phyloP scores from a whole-genome alignment of 2,888 invertebrate genomes.

The Drosophila monieri region DNA sequence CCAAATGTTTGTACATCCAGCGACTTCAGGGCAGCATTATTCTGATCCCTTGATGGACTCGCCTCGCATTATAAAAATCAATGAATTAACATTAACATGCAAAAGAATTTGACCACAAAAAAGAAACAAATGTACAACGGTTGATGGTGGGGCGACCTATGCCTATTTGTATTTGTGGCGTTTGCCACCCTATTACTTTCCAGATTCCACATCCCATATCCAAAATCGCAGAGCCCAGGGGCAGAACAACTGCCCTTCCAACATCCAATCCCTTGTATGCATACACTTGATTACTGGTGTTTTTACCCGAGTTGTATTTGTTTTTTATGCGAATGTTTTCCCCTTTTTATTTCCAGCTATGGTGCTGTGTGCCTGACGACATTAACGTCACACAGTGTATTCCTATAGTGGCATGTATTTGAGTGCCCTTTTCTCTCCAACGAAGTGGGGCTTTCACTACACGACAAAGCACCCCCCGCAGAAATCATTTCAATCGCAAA shows the following conservation, averaged over 20 bases:
- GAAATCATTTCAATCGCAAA: slow-evolving; percentile 74
- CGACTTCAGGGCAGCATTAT: slow-evolving; percentile 12
- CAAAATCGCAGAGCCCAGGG: slow-evolving; percentile 3
- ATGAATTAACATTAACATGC: slow-evolving; percentile 77
- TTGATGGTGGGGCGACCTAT: slow-evolving; percentile 26
- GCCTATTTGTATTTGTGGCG: slow-evolving; percentile 51
- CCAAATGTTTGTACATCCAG: slow-evolving; percentile 44
- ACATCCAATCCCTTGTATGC: slow-evolving; percentile 58
- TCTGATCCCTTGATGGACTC: slow-evolving; percentile 64
- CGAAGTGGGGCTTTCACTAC: background rate
- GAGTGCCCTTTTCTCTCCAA: slow-evolving; percentile 1
- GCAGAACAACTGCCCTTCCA: slow-evolving; percentile 9
- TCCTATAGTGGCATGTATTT: background rate
- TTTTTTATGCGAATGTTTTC: slow-evolving; percentile 62
- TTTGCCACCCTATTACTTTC: slow-evolving; percentile 31
- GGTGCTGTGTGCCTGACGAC: background rate
- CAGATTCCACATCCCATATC: slow-evolving; percentile 6
- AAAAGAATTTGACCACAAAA: slow-evolving; percentile 78
- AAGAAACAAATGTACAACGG: slow-evolving; percentile 76
- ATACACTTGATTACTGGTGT: slow-evolving; percentile 76
- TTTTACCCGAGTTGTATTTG: slow-evolving; percentile 58
- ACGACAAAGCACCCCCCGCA: slow-evolving; percentile 36
- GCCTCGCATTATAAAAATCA: slow-evolving; percentile 71
- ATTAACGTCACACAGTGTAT: background rate
- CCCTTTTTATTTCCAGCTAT: slow-evolving; percentile 28